A percentile compares a stretch with the other conserved stretches of the same genome.
Evolutionary conservation across 1,140 invertebrate species (phyloP).

Genomic region (Sesamia nonagrioides): DNA sequence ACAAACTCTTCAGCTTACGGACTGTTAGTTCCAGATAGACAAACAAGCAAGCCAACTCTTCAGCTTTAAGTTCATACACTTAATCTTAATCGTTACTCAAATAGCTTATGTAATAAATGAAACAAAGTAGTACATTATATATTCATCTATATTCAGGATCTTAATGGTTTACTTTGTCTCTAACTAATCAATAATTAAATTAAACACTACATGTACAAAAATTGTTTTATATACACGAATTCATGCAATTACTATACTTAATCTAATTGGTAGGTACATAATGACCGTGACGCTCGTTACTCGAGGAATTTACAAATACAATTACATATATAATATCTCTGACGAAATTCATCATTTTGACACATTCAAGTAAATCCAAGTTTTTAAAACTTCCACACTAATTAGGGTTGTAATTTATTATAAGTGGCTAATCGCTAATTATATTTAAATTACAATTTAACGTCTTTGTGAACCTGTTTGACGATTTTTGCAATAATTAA

Average conservation of each 20-base stretch:
- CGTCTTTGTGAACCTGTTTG: constrained; percentile 51
- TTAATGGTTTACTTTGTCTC: constrained; percentile 64
- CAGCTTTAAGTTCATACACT: no score
- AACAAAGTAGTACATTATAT: constrained; percentile 47
- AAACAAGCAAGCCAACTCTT: no score
- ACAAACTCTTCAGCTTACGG: no score
- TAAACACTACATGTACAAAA: constrained; percentile 68
- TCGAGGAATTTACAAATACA: constrained; percentile 62
- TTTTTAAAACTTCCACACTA: constrained; percentile 57
- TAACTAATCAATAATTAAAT: constrained; percentile 66
- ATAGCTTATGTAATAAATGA: constrained; percentile 10
- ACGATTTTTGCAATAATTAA: constrained; percentile 52
- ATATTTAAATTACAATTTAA: constrained; percentile 58
- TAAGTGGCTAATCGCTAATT: constrained; percentile 54
- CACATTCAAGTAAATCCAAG: constrained; percentile 56
- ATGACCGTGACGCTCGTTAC: constrained; percentile 56
- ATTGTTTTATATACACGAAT: constrained; percentile 70
- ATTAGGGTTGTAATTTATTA: constrained; percentile 52
- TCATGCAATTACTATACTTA: constrained; percentile 66
- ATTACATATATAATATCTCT: constrained; percentile 54
- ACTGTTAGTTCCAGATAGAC: no score
- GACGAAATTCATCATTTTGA: constrained; percentile 59
- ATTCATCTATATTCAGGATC: constrained; percentile 62
- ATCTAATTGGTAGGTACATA: constrained; percentile 67
- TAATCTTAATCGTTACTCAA: neutral